phyloP scores from a whole-genome alignment of 2,113 vertebrate genomes.

The Corythornis madagascariensis region DNA sequence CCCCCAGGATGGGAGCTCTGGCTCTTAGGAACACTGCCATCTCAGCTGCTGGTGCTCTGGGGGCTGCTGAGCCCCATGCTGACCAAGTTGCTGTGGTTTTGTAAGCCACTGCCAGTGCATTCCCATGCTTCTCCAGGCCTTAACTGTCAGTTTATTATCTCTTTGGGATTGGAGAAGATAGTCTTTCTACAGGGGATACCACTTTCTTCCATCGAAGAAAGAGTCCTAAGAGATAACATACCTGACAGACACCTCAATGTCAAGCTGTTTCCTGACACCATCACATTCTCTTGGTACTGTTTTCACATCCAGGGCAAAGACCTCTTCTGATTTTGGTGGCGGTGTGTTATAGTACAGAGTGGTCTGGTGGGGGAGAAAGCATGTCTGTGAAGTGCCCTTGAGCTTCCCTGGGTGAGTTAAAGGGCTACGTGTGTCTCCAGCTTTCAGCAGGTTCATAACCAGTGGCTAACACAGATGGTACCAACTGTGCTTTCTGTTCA shows the following conservation, averaged over 20 bases:
- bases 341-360: constrained; percentile 49
- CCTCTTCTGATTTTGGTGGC: background rate
- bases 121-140: background rate
- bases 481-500: background rate
- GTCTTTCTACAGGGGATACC: background rate
- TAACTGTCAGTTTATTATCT: background rate
- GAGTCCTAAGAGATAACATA: background rate
- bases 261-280: constrained; percentile 3
- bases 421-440: background rate
- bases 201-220: background rate
- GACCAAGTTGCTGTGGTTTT: background rate
- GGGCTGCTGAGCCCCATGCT: background rate
- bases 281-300: background rate
- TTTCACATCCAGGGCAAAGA: constrained; percentile 46
- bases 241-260: constrained; percentile 40
- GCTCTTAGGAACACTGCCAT: background rate
- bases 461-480: background rate
- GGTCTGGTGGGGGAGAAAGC: constrained; percentile 3
- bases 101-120: background rate
- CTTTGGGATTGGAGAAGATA: background rate
- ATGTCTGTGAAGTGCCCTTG: background rate
- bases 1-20: background rate
- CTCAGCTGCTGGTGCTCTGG: background rate
- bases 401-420: background rate
- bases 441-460: background rate